Percentiles rank a stretch among this genome's conserved stretches.
Evolutionary conservation across 1,140 invertebrate species (phyloP).

Genomic region (Papilio helenus): DNA sequence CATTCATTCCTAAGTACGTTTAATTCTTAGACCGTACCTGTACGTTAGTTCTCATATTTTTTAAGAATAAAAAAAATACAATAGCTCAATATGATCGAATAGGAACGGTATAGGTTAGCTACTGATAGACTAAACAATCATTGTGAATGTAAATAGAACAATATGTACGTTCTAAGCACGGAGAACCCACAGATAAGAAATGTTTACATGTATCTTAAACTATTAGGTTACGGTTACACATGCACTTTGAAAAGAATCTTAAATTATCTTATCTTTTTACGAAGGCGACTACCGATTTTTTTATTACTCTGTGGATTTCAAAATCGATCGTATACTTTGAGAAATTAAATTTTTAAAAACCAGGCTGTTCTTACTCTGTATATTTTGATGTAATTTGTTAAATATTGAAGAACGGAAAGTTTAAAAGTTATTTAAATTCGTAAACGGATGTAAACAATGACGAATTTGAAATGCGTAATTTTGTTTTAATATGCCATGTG

Average conservation of each 20-base stretch:
- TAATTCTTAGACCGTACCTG: not conserved
- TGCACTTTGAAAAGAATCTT: not conserved
- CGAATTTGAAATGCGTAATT: not conserved
- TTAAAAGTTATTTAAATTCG: not conserved
- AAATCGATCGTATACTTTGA: not conserved
- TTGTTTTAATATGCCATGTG: not conserved
- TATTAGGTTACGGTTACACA: conserved; percentile 9
- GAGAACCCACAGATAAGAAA: conserved; percentile 13
- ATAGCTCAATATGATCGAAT: not conserved
- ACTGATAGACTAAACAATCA: not conserved
- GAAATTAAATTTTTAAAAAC: not conserved
- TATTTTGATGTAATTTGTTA: not conserved
- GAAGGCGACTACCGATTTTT: not conserved
- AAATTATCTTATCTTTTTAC: conserved; percentile 20
- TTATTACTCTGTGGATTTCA: not conserved
- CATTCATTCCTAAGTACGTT: no score
- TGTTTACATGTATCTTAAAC: not conserved
- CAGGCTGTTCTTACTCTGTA: not conserved
- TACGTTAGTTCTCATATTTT: not conserved
- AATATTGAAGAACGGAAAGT: not conserved
- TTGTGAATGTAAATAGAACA: not conserved
- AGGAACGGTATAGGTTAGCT: not conserved
- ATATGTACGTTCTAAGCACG: conserved; percentile 1
- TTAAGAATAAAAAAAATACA: not conserved
- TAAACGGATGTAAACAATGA: conserved; percentile 12